phyloP scores from a whole-genome alignment of 2,113 vertebrate genomes.

The Recurvirostra avosetta region DNA sequence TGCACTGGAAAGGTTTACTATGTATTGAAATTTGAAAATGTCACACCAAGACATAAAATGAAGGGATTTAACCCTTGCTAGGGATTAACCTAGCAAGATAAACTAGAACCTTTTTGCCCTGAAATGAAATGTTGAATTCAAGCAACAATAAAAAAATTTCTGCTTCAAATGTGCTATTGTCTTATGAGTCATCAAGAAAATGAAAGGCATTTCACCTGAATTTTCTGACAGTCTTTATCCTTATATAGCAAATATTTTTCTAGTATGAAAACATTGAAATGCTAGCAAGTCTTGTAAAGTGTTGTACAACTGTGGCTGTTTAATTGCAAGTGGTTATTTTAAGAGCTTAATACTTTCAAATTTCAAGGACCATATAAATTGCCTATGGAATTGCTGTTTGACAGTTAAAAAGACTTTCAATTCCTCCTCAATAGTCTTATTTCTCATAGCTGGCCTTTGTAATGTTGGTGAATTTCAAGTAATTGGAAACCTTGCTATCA shows the following conservation, averaged over 20 bases:
- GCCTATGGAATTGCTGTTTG: background rate
- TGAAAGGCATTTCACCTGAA: background rate
- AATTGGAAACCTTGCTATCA: background rate
- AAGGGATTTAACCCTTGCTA: background rate
- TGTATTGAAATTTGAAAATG: background rate
- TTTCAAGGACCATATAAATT: background rate
- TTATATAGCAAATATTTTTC: background rate
- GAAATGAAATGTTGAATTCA: background rate
- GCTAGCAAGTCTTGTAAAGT: background rate
- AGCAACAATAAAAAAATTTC: background rate
- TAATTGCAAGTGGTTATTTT: background rate
- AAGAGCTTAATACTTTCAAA: background rate
- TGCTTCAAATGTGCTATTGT: background rate
- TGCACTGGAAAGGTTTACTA: background rate
- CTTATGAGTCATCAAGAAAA: background rate
- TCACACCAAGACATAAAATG: background rate
- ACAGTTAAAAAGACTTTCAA: background rate
- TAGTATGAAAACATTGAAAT: background rate
- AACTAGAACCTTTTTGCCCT: background rate
- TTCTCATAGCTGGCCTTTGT: background rate
- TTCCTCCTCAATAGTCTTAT: background rate
- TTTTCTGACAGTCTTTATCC: background rate
- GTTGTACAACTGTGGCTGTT: background rate
- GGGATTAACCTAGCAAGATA: background rate
- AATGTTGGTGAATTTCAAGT: background rate